Conservation (phyloP, 2,888 invertebrate species). For the Melanostoma mellinum region DNA sequence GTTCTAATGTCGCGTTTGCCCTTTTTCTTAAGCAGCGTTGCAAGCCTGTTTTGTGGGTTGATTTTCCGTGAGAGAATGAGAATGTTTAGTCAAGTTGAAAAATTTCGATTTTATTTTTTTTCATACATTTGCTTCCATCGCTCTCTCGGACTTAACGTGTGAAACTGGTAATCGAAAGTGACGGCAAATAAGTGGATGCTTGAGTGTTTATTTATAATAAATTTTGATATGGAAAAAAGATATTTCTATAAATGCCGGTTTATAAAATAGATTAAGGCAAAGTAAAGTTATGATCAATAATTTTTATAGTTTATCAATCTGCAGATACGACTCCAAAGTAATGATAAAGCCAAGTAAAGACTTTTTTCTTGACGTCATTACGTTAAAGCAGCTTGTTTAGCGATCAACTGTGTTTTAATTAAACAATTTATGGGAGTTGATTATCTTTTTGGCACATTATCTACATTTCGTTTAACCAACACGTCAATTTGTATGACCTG, state of each 20-base stretch:
- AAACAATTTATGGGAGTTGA: no score
- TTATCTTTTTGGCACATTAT: no score
- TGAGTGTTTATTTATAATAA: slow-evolving; percentile 3
- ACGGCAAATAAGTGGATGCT: slow-evolving; percentile 36
- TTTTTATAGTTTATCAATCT: neutral
- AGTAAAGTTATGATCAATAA: slow-evolving; percentile 1
- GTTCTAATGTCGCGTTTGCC: slow-evolving; percentile 61
- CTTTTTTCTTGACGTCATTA: no score
- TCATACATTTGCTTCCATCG: neutral
- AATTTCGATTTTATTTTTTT: slow-evolving; percentile 12
- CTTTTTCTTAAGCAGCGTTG: slow-evolving; percentile 9
- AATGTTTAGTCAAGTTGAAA: slow-evolving; percentile 58
- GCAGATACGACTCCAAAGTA: no score
- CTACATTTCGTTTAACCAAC: no score
- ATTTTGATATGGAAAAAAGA: slow-evolving; percentile 15
- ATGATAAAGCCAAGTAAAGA: no score
- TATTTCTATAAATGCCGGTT: slow-evolving; percentile 1
- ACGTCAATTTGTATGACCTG: no score
- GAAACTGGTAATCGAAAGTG: slow-evolving; percentile 53
- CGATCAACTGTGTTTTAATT: no score
- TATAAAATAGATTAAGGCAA: no score
- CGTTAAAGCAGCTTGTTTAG: no score
- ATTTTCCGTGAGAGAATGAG: slow-evolving; percentile 62
- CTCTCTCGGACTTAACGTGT: slow-evolving; percentile 36
- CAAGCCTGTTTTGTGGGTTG: slow-evolving; percentile 34